Evolutionary conservation across 2,888 invertebrate species (phyloP).

Genomic region (Gari tellinella): DNA sequence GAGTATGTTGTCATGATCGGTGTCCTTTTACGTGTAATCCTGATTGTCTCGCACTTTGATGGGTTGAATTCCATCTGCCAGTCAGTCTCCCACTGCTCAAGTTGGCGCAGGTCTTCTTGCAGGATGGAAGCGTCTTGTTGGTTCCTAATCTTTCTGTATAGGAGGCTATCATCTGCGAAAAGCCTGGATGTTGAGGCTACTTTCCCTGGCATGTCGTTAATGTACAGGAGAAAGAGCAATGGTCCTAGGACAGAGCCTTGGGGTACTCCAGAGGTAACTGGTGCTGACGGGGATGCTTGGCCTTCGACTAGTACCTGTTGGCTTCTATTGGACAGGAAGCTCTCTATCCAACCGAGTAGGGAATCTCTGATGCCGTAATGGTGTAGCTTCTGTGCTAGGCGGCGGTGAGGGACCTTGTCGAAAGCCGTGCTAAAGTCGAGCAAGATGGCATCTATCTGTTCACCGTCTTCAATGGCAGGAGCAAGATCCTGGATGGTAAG

Average conservation of each 20-base stretch:
- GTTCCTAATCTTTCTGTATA: slow-evolving; percentile 38
- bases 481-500: slow-evolving; percentile 42
- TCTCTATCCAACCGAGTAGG: slow-evolving; percentile 31
- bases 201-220: slow-evolving; percentile 57
- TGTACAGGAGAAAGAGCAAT: slow-evolving; percentile 54
- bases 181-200: slow-evolving; percentile 30
- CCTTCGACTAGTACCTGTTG: slow-evolving; percentile 44
- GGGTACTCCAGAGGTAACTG: slow-evolving; percentile 56
- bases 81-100: slow-evolving; percentile 12
- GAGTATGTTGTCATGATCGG: background rate
- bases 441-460: slow-evolving; percentile 45
- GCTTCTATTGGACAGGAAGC: slow-evolving; percentile 35
- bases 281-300: slow-evolving; percentile 23
- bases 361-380: slow-evolving; percentile 35
- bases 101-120: slow-evolving; percentile 47
- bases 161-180: slow-evolving; percentile 57
- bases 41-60: too few species aligned
- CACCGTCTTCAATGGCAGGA: slow-evolving; percentile 26
- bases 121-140: slow-evolving; percentile 16
- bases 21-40: too few species aligned
- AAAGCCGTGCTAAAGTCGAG: slow-evolving; percentile 56
- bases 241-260: slow-evolving; percentile 57
- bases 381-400: slow-evolving; percentile 30
- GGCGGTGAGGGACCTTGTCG: slow-evolving; percentile 39
- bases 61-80: slow-evolving; percentile 2